Evolutionary conservation across 1,140 invertebrate genomes (phyloP), one percentile per base, ranked within the genome.

Genomic region (Atta texana): DNA sequence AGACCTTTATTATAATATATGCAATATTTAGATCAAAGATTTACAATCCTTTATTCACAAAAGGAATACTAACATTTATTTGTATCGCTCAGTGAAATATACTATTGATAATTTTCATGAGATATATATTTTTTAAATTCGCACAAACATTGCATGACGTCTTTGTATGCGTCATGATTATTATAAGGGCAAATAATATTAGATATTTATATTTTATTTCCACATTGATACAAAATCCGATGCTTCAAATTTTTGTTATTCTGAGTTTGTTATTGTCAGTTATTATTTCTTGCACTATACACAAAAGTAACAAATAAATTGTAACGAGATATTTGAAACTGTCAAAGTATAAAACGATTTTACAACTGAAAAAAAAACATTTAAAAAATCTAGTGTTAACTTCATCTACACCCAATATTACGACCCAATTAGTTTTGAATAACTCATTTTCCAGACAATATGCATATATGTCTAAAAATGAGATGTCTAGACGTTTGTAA

Each of bases 251-350:
- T 93, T 93, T 92, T 93, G 91, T 94, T 86, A 93, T 90, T 89
- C 78, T n/a, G 68, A 88, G 74, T 91, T 89, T 91, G 86, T 90
- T 91, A 88, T 90, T 91, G 87, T 92, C 91, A 91, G 89, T 92
- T 92, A 88, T 92, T 92, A 91, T 94, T 92, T 81, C 85, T 92
- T 92, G 90, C 92, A 93, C 92, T n/a, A 93, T 92, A 91, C 8
- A 91, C 87, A 92, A 72, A 88, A 93, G 77, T 92, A 51, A 92
- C 93, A 94, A 94, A 94, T 94, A 94, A 94, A 93, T 57, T 81
- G 12, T 81, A 7, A 80, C 6, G 16, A 85, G 14, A 61, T 59
- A 76, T 89, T 76, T 76, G 24, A 86, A 81, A 57, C 44, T 69
- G 24, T 86, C 6, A 74, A 49, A 63, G 3, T 51, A 16, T 28